Evolutionary conservation across 2,888 invertebrate genomes (phyloP).

Genomic region (Mythimna albipuncta): DNA sequence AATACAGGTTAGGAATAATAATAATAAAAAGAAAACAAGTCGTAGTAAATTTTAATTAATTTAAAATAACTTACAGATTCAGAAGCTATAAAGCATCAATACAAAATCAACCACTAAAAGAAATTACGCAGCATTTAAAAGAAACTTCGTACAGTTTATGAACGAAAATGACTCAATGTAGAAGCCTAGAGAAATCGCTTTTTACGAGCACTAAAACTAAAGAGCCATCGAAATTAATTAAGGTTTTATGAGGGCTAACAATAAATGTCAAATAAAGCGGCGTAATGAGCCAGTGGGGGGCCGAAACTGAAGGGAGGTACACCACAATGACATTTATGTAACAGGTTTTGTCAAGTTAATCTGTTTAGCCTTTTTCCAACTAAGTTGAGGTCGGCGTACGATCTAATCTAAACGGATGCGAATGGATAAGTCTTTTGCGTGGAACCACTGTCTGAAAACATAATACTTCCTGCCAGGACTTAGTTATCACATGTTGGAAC

Average conservation of each 20-base stretch:
- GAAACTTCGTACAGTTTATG: conserved; percentile 10
- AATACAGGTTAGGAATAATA: too few relatives aligned
- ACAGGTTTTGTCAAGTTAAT: background rate
- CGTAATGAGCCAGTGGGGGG: conserved; percentile 19
- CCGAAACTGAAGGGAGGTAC: conserved; percentile 3
- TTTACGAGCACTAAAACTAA: conserved; percentile 54
- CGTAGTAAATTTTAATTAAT: too few relatives aligned
- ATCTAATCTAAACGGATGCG: background rate
- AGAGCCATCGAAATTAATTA: conserved; percentile 55
- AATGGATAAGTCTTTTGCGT: background rate
- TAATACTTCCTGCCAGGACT: background rate
- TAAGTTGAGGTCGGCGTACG: background rate
- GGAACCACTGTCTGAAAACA: background rate
- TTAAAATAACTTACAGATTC: background rate
- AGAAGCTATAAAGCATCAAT: conserved; percentile 8
- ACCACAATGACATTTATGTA: background rate
- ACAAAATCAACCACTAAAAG: conserved; percentile 2
- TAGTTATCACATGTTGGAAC: background rate
- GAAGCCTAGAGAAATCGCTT: conserved; percentile 41
- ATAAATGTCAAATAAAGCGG: conserved; percentile 53
- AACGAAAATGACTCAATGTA: conserved; percentile 35
- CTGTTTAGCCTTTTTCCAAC: background rate
- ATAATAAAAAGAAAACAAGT: too few relatives aligned
- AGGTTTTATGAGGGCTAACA: conserved; percentile 52
- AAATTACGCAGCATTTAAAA: conserved; percentile 22